Conservation (phyloP, 2,113 vertebrate species). For the Corythoichthys intestinalis region DNA sequence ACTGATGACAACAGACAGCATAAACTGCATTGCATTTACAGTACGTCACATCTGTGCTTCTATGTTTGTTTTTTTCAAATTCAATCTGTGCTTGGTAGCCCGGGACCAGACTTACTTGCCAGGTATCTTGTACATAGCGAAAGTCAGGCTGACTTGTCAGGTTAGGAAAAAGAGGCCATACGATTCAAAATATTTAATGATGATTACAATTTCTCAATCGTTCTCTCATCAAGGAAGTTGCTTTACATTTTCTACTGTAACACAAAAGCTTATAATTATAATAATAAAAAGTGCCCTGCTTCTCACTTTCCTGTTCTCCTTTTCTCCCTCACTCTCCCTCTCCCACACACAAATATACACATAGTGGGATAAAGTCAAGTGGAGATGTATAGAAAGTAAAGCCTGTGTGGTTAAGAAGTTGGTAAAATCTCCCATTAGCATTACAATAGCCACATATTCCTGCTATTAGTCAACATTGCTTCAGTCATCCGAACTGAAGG, state of each 20-base stretch:
- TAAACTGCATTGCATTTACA: too few relatives aligned
- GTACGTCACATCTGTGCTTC: too few relatives aligned
- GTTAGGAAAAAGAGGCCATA: not conserved
- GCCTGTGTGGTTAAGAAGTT: slow-evolving; percentile 67
- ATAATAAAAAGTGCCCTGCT: not conserved
- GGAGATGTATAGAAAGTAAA: slow-evolving; percentile 50
- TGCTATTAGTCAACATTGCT: slow-evolving; percentile 73
- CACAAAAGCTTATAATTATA: not conserved
- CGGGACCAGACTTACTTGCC: too few relatives aligned
- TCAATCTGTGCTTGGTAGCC: too few relatives aligned
- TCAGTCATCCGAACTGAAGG: slow-evolving; percentile 52
- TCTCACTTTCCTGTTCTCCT: slow-evolving; percentile 7
- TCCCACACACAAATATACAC: slow-evolving; percentile 20
- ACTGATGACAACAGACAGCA: too few relatives aligned
- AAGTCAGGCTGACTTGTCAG: too few relatives aligned
- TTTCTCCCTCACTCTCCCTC: slow-evolving; percentile 7
- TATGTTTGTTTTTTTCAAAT: too few relatives aligned
- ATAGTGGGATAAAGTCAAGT: slow-evolving; percentile 35
- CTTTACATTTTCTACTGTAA: not conserved
- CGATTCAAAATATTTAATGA: not conserved
- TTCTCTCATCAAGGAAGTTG: not conserved
- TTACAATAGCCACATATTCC: slow-evolving; percentile 70
- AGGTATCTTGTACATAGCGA: too few relatives aligned
- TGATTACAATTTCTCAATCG: not conserved
- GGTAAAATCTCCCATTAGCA: slow-evolving; percentile 71